These are phyloP conservation scores for Okapia johnstoni DNA, from an alignment of 2,113 vertebrate genomes.

Conservation along the genomic window DNA sequence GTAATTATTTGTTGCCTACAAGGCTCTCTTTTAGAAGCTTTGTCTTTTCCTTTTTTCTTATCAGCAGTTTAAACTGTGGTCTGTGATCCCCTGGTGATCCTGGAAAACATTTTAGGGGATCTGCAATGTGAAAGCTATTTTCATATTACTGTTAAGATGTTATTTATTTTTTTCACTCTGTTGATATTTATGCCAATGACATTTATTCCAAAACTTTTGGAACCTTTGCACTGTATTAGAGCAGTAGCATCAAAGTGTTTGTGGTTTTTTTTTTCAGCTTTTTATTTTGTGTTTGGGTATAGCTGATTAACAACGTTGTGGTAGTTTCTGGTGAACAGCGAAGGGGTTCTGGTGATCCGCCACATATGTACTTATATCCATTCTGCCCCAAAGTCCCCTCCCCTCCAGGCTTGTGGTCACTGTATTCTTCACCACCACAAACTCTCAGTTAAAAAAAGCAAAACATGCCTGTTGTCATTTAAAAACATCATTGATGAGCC, in stretches of 20 bases:
- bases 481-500: neutral
- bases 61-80: neutral
- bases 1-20: neutral
- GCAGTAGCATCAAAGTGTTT: neutral
- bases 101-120: neutral
- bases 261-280: neutral
- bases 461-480: neutral
- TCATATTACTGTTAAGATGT: neutral
- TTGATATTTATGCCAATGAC: neutral
- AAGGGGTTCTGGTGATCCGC: neutral
- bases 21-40: neutral
- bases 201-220: neutral
- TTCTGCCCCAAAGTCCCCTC: neutral
- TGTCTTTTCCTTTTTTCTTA: neutral
- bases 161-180: neutral
- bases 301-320: neutral
- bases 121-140: neutral
- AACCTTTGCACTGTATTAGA: neutral
- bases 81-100: neutral
- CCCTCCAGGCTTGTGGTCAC: neutral
- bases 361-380: neutral
- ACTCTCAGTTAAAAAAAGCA: neutral
- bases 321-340: neutral
- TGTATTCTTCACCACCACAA: neutral
- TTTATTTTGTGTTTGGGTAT: neutral